Conservation (phyloP, 2,888 invertebrate species). For the Lathronympha strigana region DNA sequence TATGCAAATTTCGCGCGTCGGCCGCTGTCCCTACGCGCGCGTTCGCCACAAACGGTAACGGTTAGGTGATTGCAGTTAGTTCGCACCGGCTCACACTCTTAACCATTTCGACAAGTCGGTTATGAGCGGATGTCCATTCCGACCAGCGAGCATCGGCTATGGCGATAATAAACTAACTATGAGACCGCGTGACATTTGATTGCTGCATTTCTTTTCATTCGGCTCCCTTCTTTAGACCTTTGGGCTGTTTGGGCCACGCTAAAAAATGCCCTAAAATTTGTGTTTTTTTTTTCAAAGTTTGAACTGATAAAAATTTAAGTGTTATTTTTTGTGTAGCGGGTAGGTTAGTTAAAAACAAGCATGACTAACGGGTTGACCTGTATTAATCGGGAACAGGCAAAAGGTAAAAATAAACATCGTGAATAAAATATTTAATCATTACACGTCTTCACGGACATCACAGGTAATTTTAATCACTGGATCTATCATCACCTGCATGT, state of each 20-base stretch:
- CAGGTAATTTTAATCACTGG: no score
- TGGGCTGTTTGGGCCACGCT: constrained; percentile 11
- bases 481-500: no score
- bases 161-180: constrained; percentile 42
- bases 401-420: no score
- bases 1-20: constrained; percentile 55
- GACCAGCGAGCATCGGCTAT: constrained; percentile 50
- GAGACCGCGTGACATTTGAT: constrained; percentile 35
- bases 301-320: no score
- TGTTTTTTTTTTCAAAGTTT: not conserved
- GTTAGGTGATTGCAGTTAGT: constrained; percentile 72
- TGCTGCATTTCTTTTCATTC: constrained; percentile 37
- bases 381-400: no score
- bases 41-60: constrained; percentile 67
- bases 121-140: constrained; percentile 64
- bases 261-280: constrained; percentile 14
- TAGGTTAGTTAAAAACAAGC: no score
- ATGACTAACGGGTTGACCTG: no score
- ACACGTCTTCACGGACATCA: no score
- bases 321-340: not conserved
- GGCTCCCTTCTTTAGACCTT: constrained; percentile 7
- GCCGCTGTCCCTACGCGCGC: constrained; percentile 60
- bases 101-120: constrained; percentile 71
- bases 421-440: no score
- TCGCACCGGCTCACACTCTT: constrained; percentile 69